Evolutionary conservation across 2,888 invertebrate genomes (phyloP), one percentile per base, ranked within the genome.

Genomic region (Saturnia japonica): DNA sequence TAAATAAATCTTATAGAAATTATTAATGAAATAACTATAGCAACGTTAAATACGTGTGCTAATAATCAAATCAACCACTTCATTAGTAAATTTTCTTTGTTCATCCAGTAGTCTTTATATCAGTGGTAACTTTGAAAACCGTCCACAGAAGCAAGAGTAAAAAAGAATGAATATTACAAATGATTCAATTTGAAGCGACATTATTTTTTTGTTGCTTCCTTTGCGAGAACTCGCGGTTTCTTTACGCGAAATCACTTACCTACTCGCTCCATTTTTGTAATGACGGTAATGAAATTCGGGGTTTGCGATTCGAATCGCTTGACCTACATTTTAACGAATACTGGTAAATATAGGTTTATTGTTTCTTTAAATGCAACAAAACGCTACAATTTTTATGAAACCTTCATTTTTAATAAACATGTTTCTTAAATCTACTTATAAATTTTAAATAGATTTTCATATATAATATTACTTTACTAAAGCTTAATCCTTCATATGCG

Each of bases 91-190:
- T 9, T 60, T 25, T 22, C 22, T 68, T 12, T 22, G 66, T 70
- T 70, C 12, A 70, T 60, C 67, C 51, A 66, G 45, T 62, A 45
- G 12, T 68, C 71, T 12, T 9, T 45, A 73, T 54, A 78, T 81
- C 80, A n/a, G 22, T 47, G 68, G 71, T 70, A 76, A 76, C 76
- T 81, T 78, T 82, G 77, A 82, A 85, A 87, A 83, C 74, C 85
- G 80, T 85, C 84, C 83, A 80, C 85, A 86, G 86, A 83, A 84
- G 85, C 82, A 83, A 75, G 82, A 87, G 84, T 85, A 88, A 87
- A 87, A 86, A 88, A 84, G 86, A 89, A 91, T 87, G 90, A 89
- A 88, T 89, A 89, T 90, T 89, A 91, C 89, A 91, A 91, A 91
- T 90, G 89, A 88, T 91, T 90, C 90, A 90, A 91, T 91, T 90